A percentile compares a stretch with the other conserved stretches of the same genome.
phyloP scores from a whole-genome alignment of 2,888 invertebrate species.

The Scaptomyza cyrtandrae region DNA sequence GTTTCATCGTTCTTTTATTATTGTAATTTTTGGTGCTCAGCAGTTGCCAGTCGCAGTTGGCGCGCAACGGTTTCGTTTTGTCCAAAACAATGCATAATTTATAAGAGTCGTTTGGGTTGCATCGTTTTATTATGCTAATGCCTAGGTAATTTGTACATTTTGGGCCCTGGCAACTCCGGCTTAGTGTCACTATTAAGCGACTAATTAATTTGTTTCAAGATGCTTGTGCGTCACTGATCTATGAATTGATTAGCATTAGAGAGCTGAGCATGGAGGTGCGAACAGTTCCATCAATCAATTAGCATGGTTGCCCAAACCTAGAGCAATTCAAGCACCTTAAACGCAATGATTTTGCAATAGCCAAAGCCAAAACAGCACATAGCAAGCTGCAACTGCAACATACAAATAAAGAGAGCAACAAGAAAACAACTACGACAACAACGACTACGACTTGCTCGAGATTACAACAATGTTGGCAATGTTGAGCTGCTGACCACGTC shows the following conservation, averaged over 20 bases:
- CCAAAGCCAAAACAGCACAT: constrained; percentile 22
- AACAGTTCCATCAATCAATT: constrained; percentile 75
- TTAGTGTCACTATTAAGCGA: constrained; percentile 80
- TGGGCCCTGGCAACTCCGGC: constrained; percentile 63
- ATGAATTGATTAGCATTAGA: constrained; percentile 69
- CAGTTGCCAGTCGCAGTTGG: constrained; percentile 14
- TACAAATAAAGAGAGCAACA: constrained; percentile 40
- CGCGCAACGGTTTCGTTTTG: constrained; percentile 68
- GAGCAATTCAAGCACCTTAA: constrained; percentile 11
- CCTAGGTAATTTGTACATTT: constrained; percentile 71
- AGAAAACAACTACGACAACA: constrained; percentile 12
- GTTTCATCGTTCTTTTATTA: constrained; percentile 68
- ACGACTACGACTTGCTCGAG: constrained; percentile 36
- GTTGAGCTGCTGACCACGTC: constrained; percentile 62
- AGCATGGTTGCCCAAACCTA: constrained; percentile 31
- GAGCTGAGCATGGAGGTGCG: constrained; percentile 65
- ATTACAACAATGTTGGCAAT: constrained; percentile 40
- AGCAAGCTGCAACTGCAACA: constrained; percentile 20
- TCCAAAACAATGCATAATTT: constrained; percentile 74
- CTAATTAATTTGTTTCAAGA: constrained; percentile 78
- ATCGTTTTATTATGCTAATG: constrained; percentile 78
- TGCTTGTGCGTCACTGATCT: constrained; percentile 41
- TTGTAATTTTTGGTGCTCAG: constrained; percentile 58
- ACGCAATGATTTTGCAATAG: constrained; percentile 60
- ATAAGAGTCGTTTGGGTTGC: constrained; percentile 71